Base-by-base conservation (phyloP, 2,797 vertebrate species). In the Chaunax sp. region DNA sequence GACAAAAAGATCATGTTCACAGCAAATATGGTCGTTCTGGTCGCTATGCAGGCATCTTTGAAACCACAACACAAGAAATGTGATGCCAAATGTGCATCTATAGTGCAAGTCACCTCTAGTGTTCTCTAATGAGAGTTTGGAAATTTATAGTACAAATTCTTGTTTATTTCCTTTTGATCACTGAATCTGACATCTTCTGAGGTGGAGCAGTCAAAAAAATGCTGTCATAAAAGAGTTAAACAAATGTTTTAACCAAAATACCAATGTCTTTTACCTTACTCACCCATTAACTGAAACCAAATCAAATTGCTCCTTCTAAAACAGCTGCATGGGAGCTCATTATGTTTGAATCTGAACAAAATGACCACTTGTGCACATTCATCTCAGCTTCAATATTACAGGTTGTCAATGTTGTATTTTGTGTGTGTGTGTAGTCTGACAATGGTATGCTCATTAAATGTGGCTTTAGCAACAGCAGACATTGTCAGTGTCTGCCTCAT, bases 1-100 rank as follows among this genome's bases (percentile, higher is more conserved):
- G 28, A 41, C 10, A 73, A 57, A 69, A 50, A n/a, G 2, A 11
- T 8, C 19, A 1, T 1, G 25, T 76, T 61, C 53, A 45, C 38
- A 50, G 7, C 5, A 46, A 6, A 56, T 19, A 22, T 0, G 5
- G 3, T 1, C 0, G 5, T 22, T 53, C 8, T 9, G 2, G 22
- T 20, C 2, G 1, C 14, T 56, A 22, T 1, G 22, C 23, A 53
- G 23, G 41, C 3, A 55, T 41, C 15, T 49, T 13, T 23, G 18
- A 58, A 38, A 14, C n/a, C 13, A 16, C 52, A 5, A 30, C 11
- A 43, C 5, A 20, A 25, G 10, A 8, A 26, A 26, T 10, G 0
- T 10, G 22, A 26, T 9, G 7, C 3, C 9, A 1, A 35, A 70
- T 3, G 4, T n/a, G n/a, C n/a, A n/a, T n/a, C n/a, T n/a, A n/a